Evolutionary conservation across 2,113 vertebrate genomes (phyloP).

Genomic region (Phalacrocorax pelagicus): DNA sequence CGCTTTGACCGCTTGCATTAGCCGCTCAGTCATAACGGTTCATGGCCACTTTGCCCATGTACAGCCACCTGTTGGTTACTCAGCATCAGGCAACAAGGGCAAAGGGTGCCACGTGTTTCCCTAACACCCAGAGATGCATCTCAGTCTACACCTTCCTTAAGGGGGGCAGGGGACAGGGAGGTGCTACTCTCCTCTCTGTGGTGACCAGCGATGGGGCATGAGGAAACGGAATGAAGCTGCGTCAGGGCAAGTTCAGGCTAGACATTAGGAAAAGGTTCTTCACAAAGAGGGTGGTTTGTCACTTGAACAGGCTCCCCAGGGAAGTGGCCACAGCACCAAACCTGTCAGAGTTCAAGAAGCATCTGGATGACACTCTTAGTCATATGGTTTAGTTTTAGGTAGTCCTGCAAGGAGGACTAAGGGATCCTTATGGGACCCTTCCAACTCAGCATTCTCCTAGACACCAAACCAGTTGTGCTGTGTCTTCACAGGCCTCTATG

Average conservation of each 20-base stretch:
- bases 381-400: not conserved
- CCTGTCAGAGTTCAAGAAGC: not conserved
- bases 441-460: not conserved
- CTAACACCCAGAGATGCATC: not conserved
- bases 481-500: not conserved
- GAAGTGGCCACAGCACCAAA: not conserved
- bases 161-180: not conserved
- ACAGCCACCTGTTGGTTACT: fast-evolving
- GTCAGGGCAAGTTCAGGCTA: not conserved
- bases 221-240: not conserved
- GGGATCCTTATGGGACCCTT: not conserved
- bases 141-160: not conserved
- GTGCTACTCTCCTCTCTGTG: not conserved
- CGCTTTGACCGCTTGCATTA: not conserved
- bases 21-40: not conserved
- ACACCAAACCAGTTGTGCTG: not conserved
- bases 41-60: not conserved
- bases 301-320: not conserved
- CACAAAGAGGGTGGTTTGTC: not conserved
- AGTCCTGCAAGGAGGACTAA: not conserved
- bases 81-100: not conserved
- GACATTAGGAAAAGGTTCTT: not conserved
- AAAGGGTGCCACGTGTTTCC: not conserved
- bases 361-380: fast-evolving
- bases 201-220: fast-evolving